phyloP scores from a whole-genome alignment of 2,888 invertebrate species.

The Lypha dubia region DNA sequence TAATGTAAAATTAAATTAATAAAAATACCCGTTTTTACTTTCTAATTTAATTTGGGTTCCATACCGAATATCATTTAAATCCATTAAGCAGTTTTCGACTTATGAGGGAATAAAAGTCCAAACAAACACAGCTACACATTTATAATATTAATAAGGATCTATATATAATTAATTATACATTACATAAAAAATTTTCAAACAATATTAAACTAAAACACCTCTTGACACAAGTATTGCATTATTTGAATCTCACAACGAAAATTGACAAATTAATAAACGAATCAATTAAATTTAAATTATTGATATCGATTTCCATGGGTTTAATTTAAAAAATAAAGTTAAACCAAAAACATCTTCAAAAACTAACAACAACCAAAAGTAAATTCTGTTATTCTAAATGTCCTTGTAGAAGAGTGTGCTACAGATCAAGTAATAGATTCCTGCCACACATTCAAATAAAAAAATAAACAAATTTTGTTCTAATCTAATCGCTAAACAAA shows the following conservation, averaged over 20 bases:
- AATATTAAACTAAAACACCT: too few species aligned
- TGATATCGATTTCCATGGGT: constrained; percentile 6
- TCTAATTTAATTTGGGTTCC: too few species aligned
- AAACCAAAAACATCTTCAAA: constrained; percentile 16
- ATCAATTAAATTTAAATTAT: constrained; percentile 34
- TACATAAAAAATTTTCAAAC: too few species aligned
- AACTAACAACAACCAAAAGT: background rate
- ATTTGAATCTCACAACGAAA: background rate
- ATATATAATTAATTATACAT: too few species aligned
- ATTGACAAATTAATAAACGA: constrained; percentile 32
- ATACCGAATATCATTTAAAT: too few species aligned
- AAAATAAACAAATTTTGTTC: background rate
- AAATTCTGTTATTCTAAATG: constrained; percentile 2
- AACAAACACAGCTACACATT: too few species aligned
- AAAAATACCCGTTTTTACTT: too few species aligned
- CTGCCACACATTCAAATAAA: background rate
- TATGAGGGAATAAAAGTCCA: too few species aligned
- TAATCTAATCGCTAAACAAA: constrained; percentile 13
- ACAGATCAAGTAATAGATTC: constrained; percentile 6
- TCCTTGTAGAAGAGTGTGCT: background rate
- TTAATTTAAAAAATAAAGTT: constrained; percentile 5
- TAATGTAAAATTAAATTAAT: too few species aligned
- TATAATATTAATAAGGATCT: too few species aligned
- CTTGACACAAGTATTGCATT: too few species aligned
- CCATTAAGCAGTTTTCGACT: too few species aligned